Evolutionary conservation across 2,888 invertebrate genomes (phyloP), one percentile per base, ranked within the genome.

Genomic region (Theristus sp.): DNA sequence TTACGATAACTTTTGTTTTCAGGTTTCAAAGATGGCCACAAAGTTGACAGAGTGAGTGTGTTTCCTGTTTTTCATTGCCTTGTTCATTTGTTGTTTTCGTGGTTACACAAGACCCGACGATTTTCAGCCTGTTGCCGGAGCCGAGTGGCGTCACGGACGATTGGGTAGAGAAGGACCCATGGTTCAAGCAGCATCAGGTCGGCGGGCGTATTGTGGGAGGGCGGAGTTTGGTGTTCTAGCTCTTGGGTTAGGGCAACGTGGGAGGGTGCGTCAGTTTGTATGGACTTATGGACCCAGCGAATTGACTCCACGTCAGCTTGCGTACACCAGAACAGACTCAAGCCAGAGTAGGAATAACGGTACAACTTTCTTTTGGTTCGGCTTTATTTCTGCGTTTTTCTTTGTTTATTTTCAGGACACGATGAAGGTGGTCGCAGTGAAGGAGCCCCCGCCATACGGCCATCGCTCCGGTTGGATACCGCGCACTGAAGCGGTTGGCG

Each of bases 381-480:
- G 24, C n/a, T 31, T 13, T n/a, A 10, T 27, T 57, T 57, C 13
- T 3, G 10, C n/a, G 59, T 59, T 58, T 27, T 27, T 38, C 29
- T 2, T 49, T 47, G 38, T 6, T 38, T 20, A 20, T 54, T 47
- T 58, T 28, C 22, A 47, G 20, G 56, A 29, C 25, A 1, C 31
- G 1, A 24, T 47, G 52, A n/a, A n/a, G n/a, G 69, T 71, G 1
- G 62, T 70, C 17, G 68, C 70, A 22, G 65, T 68, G 28, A 69
- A 66, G 59, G 68, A 75, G 61, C 75, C 77, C 1, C 93, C 93
- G 0, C 90, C 93, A 0, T 98, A 98, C 78, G 91, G 94, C 0
- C 87, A 89, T 71, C 82, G 98, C 66, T 84, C 85, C 76, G 89
- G 89, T 69, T 98, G 91, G 89, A 81, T 91, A 13, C 96, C 98